Percentiles rank a stretch among this genome's conserved stretches.
phyloP scores from a whole-genome alignment of 2,888 invertebrate species.

The Entomobrya proxima region DNA sequence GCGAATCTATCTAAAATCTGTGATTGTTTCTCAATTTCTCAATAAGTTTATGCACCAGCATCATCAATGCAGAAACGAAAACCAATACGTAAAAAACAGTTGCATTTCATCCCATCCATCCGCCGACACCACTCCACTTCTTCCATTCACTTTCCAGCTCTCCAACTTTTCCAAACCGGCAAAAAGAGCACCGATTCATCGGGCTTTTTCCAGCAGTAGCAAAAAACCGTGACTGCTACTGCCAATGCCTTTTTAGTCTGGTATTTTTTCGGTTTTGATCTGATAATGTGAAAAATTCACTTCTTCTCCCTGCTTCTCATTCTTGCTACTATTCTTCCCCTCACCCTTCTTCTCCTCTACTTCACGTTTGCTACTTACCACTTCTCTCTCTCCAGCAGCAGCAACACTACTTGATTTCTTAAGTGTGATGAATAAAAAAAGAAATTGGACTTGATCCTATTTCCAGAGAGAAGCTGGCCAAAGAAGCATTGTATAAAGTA shows the following conservation, averaged over 20 bases:
- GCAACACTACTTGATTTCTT: constrained; percentile 64
- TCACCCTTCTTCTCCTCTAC: constrained; percentile 45
- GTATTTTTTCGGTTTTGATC: constrained; percentile 53
- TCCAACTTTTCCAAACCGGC: no score
- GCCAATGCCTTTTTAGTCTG: not conserved
- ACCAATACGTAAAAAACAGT: constrained; percentile 5
- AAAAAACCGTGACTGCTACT: not conserved
- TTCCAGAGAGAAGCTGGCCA: constrained; percentile 36
- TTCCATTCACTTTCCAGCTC: not conserved
- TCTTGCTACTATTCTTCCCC: constrained; percentile 25
- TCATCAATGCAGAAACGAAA: constrained; percentile 13
- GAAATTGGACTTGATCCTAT: constrained; percentile 73
- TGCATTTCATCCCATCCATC: constrained; percentile 31
- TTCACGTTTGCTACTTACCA: constrained; percentile 32
- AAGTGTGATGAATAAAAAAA: constrained; percentile 74
- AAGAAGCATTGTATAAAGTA: not conserved
- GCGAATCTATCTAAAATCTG: constrained; percentile 20
- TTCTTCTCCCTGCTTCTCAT: constrained; percentile 43
- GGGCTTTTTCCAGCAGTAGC: no score
- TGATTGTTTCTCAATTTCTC: constrained; percentile 64
- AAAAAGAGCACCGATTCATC: no score
- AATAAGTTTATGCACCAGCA: not conserved
- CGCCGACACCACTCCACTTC: constrained; percentile 4
- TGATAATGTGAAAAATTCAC: constrained; percentile 64
- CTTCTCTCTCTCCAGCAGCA: not conserved